Conservation (phyloP, 2,797 vertebrate genomes). For the Squalus acanthias region DNA sequence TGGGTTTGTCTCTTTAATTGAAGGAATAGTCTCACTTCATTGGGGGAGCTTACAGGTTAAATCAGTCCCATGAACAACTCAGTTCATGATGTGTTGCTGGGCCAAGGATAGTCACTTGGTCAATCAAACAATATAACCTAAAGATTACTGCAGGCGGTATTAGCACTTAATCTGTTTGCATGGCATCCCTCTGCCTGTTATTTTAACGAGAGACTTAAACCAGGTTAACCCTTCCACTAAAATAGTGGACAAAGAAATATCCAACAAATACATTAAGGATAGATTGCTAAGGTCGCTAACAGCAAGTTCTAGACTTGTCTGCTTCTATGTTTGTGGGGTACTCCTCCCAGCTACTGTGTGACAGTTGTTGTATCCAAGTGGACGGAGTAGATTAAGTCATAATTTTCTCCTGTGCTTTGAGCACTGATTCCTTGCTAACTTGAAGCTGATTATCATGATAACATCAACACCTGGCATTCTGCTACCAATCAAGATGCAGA, state of each 20-base stretch:
- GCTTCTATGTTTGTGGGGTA: background rate
- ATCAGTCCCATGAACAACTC: background rate
- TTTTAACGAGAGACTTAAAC: background rate
- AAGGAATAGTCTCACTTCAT: background rate
- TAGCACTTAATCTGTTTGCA: background rate
- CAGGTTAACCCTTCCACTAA: background rate
- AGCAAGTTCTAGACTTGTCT: background rate
- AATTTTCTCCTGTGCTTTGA: background rate
- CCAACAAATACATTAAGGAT: background rate
- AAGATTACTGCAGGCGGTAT: background rate
- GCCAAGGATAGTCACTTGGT: background rate
- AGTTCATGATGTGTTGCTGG: background rate
- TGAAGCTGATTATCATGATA: background rate
- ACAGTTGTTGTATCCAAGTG: background rate
- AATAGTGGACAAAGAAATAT: background rate
- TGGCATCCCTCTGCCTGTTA: background rate
- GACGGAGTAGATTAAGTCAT: too few relatives aligned
- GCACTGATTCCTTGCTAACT: background rate
- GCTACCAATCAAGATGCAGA: background rate
- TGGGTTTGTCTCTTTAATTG: background rate
- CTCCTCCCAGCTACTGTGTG: background rate
- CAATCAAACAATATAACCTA: background rate
- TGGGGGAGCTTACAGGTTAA: background rate
- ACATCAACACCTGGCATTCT: background rate
- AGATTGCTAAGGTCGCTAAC: background rate